Evolutionary conservation across 2,888 invertebrate species (phyloP), one percentile per base, ranked within the genome.

Genomic region (Drosophila imparisetae): DNA sequence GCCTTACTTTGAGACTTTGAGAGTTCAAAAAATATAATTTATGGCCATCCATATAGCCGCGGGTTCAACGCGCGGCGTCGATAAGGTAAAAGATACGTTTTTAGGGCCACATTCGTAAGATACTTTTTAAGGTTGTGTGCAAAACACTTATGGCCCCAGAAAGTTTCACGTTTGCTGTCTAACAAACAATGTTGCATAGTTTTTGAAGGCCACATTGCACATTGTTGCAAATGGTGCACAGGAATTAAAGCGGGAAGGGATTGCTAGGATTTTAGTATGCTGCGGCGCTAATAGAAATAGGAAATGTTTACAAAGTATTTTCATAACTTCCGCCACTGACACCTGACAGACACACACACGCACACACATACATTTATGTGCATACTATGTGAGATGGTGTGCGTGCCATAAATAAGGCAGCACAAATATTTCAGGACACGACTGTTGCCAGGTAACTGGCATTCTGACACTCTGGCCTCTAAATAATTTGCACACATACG

Each of bases 301-400:
- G 90, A 92, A 90, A 92, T 91, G 90, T 92, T 91, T 91, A 91
- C 90, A 92, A 92, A 91, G 91, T 92, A 91, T 91, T 91, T 92
- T 91, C 92, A 92, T 92, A 91, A 89, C 91, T 91, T 91, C 86
- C 91, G 91, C 86, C 91, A 83, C 92, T 91, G 91, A 91, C 92
- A 91, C 90, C 90, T 90, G 89, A 86, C 86, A 88, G 72, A 78
- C 66, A 49, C 42, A 66, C 49, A 68, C 54, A 71, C 59, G 29
- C 59, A 32, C 15, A 52, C 27, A 11, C 48, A 61, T 7, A 13
- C 29, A 59, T 11, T 45, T 45, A 7, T 21, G 21, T 21, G 45
- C 4, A 15, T 15, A 45, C 45, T 24, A 4, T 30, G 53, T 49
- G 42, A 68, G 66, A 42, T 48, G 54, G 58, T 62, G 78, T 68